These are phyloP conservation scores for Typhlichthys subterraneus DNA, from an alignment of 2,797 vertebrate genomes.

Conservation along the genomic window DNA sequence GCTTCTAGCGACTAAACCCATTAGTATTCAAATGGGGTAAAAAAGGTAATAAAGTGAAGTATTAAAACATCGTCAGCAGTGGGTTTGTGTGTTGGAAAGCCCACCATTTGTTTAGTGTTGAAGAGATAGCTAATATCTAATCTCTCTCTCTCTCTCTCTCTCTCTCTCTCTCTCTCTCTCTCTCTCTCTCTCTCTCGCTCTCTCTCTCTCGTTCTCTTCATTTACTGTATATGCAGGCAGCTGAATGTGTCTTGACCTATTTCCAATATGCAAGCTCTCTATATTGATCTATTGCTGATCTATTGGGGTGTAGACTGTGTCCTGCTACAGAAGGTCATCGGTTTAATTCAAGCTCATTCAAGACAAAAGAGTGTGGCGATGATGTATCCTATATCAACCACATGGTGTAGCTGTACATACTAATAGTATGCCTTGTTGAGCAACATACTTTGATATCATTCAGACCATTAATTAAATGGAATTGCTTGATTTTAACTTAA, in stretches of 20 bases:
- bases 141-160: not conserved
- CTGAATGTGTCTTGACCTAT: constrained; percentile 36
- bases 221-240: constrained; percentile 26
- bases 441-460: constrained; percentile 24
- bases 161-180: not conserved
- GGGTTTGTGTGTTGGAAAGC: too few relatives aligned
- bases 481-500: constrained; percentile 50
- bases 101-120: too few relatives aligned
- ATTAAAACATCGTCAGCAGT: too few relatives aligned
- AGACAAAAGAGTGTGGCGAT: constrained; percentile 15
- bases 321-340: constrained; percentile 18
- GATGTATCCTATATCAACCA: constrained; percentile 26
- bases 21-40: too few relatives aligned
- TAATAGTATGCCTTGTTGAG: not conserved
- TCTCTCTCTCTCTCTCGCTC: not conserved
- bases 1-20: too few relatives aligned
- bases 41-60: too few relatives aligned
- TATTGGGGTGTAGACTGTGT: constrained; percentile 29
- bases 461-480: constrained; percentile 34
- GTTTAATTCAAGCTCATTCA: constrained; percentile 38
- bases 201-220: not conserved
- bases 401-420: constrained; percentile 14
- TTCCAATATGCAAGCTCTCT: constrained; percentile 30
- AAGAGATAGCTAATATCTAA: too few relatives aligned
- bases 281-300: constrained; percentile 31